Base-by-base conservation (phyloP, 2,113 vertebrate species). In the Clarias batrachus region DNA sequence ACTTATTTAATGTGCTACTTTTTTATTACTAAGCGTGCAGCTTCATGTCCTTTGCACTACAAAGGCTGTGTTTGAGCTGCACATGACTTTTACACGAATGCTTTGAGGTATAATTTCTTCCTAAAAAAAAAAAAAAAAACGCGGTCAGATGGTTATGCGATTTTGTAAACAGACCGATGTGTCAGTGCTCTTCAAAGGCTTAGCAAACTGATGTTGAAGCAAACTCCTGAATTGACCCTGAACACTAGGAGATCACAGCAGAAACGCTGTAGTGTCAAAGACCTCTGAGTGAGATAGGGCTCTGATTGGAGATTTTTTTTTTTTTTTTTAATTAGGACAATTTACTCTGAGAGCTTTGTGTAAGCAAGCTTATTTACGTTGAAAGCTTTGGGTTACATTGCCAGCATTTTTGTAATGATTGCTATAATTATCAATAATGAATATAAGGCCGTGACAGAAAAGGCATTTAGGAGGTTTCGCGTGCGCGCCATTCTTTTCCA, bases 361-460 rank as follows among this genome's bases (percentile, higher is more conserved):
- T 59, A 84, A 74, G 56, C 60, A 78, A 74, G 60, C 27, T 65
- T 78, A 78, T 85, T 78, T 85, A 78, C 68, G 54, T 82, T 76
- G 60, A 82, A 79, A 56, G 80, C 78, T 77, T 85, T 52, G 68
- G 62, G 77, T 85, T 84, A 87, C 57, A 68, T 68, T 57, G 59
- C 17, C 60, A 74, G 37, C 84, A 85, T 79, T 57, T 66, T 79
- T 79, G 84, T 79, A 66, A 68, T 85, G 74, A 85, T 78, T 83
- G 8, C 73, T 60, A 66, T 73, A 73, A 81, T 86, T 65, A 79
- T 60, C 60, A 48, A 85, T 59, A 79, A 78, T 85, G 65, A 86
- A 86, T 73, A 70, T 48, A 86, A 81, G 78, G 25, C 56, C 37
- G 2, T 14, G 52, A 23, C 12, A 27, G 65, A 86, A 63, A n/a